Percentiles rank a stretch among this genome's conserved stretches.
phyloP scores from a whole-genome alignment of 2,888 invertebrate species.

The Diogma glabrata region DNA sequence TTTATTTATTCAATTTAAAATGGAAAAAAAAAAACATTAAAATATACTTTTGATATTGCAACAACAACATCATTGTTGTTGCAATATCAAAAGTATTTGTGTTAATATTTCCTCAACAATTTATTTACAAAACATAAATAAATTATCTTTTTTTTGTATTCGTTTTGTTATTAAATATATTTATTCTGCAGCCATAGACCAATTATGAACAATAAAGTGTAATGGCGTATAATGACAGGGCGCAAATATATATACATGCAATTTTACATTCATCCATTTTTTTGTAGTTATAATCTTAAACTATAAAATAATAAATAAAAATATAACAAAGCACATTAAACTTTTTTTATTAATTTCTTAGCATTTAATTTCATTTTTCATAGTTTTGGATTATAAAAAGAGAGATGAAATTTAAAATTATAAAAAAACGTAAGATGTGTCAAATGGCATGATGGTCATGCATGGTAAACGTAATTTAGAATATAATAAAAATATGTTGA shows the following conservation, averaged over 20 bases:
- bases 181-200: constrained; percentile 13
- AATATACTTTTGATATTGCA: too few relatives aligned
- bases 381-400: background rate
- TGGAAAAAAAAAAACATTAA: background rate
- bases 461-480: background rate
- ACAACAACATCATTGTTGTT: background rate
- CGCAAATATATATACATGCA: constrained; percentile 13
- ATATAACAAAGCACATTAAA: too few relatives aligned
- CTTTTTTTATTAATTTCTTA: too few relatives aligned
- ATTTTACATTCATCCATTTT: constrained; percentile 15
- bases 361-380: constrained; percentile 3
- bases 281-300: constrained; percentile 13
- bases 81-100: constrained; percentile 6
- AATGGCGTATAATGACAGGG: constrained; percentile 16
- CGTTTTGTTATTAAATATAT: constrained; percentile 9
- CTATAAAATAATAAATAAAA: constrained; percentile 9
- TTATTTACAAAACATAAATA: too few relatives aligned
- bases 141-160: constrained; percentile 1
- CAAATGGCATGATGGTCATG: constrained; percentile 9
- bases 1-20: too few relatives aligned
- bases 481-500: background rate
- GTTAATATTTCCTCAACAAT: constrained; percentile 9
- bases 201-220: constrained; percentile 14
- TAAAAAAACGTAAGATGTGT: constrained; percentile 7
- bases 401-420: background rate